phyloP scores from a whole-genome alignment of 2,797 vertebrate genomes.

The Falco peregrinus region DNA sequence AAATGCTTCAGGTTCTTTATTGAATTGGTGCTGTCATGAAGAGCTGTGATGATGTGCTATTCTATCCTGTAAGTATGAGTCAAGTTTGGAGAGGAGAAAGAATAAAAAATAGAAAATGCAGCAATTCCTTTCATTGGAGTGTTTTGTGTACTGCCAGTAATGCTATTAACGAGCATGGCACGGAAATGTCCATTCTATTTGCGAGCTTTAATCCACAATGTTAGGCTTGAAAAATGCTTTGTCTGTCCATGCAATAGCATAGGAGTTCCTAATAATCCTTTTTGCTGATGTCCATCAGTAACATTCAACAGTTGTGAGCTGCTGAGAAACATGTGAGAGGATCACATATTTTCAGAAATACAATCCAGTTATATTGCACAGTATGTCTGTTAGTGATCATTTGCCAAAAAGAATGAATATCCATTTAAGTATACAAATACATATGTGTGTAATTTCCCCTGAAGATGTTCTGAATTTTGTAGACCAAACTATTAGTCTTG shows the following conservation, averaged over 20 bases:
- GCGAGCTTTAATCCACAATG: background rate
- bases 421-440: conserved; percentile 11
- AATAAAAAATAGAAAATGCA: background rate
- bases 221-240: background rate
- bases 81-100: background rate
- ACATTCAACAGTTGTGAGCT: background rate
- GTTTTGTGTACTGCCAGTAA: background rate
- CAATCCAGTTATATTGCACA: conserved; percentile 5
- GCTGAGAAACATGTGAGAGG: background rate
- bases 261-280: background rate
- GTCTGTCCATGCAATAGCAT: background rate
- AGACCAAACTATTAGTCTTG: conserved; percentile 1
- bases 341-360: conserved; percentile 26
- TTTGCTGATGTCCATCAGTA: background rate
- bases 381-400: conserved; percentile 28
- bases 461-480: conserved; percentile 58
- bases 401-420: conserved; percentile 50
- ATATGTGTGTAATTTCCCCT: conserved; percentile 51
- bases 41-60: background rate
- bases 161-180: background rate
- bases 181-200: background rate
- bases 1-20: background rate
- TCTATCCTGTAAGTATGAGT: background rate
- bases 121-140: background rate
- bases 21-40: background rate